Conservation (phyloP, 2,888 invertebrate species). For the Lithophane ornitopus region DNA sequence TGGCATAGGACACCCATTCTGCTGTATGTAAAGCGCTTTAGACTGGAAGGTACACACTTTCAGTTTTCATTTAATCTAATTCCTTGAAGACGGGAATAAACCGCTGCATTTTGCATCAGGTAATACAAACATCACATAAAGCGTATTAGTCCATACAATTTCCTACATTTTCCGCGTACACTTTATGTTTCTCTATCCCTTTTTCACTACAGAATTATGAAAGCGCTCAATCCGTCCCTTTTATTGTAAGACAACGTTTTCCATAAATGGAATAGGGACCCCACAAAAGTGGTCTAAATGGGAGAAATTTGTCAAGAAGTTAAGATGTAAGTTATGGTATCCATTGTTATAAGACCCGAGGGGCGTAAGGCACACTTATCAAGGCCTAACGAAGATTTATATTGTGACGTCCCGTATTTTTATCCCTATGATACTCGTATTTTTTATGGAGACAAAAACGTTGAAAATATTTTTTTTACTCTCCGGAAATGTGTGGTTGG, state of each 20-base stretch:
- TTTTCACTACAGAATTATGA: slow-evolving; percentile 27
- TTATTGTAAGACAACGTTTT: slow-evolving; percentile 55
- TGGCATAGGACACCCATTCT: no score
- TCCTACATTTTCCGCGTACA: not conserved
- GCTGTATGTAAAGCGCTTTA: not conserved
- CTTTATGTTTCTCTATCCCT: not conserved
- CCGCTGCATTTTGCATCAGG: no score
- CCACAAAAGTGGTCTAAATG: slow-evolving; percentile 75
- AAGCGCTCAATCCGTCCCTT: slow-evolving; percentile 32
- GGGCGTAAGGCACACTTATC: slow-evolving; percentile 78
- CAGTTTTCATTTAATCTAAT: not conserved
- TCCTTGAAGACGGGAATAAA: not conserved
- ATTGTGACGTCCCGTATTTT: slow-evolving; percentile 71
- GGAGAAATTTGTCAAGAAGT: slow-evolving; percentile 79
- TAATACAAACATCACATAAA: not conserved
- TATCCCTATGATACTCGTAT: slow-evolving; percentile 50
- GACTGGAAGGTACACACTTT: not conserved
- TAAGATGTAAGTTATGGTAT: slow-evolving; percentile 78
- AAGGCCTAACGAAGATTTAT: slow-evolving; percentile 82
- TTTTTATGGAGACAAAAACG: slow-evolving; percentile 64
- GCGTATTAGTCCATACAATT: not conserved
- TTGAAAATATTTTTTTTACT: slow-evolving; percentile 69
- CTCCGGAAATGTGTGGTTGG: slow-evolving; percentile 47
- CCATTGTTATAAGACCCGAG: slow-evolving; percentile 73
- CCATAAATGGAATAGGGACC: slow-evolving; percentile 56